Evolutionary conservation across 2,888 invertebrate genomes (phyloP).

Genomic region (Pherbina coryleti): DNA sequence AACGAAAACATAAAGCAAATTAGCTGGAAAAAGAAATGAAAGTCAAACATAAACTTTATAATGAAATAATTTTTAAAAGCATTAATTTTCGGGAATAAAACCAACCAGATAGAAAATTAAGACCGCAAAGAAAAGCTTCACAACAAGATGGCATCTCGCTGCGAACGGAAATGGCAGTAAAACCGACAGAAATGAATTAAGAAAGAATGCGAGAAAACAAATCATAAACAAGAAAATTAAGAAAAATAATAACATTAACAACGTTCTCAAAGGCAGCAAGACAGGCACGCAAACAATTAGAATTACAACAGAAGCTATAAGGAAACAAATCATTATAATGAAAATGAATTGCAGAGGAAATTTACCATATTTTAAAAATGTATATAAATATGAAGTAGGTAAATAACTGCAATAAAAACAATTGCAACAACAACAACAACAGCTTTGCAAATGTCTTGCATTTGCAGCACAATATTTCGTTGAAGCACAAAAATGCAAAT

Average conservation of each 20-base stretch:
- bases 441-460: neutral
- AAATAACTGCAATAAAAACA: neutral
- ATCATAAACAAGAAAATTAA: neutral
- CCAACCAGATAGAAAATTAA: neutral
- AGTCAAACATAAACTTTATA: neutral
- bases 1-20: neutral
- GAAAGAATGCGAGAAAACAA: neutral
- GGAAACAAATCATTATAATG: slow-evolving; percentile 6
- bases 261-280: neutral
- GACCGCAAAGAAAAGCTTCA: neutral
- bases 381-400: neutral
- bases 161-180: neutral
- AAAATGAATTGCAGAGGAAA: slow-evolving; percentile 2
- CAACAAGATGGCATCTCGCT: neutral
- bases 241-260: neutral
- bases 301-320: neutral
- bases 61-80: neutral
- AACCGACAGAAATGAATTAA: neutral
- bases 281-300: neutral
- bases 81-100: neutral
- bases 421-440: neutral
- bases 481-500: neutral
- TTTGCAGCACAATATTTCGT: neutral
- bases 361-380: neutral
- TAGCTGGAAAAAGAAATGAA: neutral